phyloP scores from a whole-genome alignment of 2,888 invertebrate genomes.

The Kryphioiulus occultus region DNA sequence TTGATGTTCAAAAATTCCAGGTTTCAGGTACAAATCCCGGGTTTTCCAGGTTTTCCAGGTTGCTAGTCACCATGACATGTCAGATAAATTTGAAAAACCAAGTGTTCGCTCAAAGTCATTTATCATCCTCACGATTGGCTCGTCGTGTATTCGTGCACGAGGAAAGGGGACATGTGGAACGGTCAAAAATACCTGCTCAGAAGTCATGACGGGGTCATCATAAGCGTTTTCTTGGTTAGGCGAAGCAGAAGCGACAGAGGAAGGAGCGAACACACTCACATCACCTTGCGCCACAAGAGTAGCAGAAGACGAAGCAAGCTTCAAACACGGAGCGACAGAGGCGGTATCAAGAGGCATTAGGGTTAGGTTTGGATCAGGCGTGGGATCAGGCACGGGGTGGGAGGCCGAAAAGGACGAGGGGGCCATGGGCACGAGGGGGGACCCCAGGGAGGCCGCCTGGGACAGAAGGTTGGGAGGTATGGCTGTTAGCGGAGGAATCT shows the following conservation, averaged over 20 bases:
- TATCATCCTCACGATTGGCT: neutral
- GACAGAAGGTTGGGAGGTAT: neutral
- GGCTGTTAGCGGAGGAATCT: neutral
- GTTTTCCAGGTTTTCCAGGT: too few relatives aligned
- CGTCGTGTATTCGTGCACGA: neutral
- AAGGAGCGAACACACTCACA: neutral
- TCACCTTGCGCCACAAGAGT: constrained; percentile 16
- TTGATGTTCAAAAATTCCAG: too few relatives aligned
- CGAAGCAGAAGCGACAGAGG: constrained; percentile 26
- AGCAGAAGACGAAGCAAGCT: neutral
- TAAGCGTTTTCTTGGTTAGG: constrained; percentile 16
- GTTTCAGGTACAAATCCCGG: too few relatives aligned
- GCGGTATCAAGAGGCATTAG: neutral
- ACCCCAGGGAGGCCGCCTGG: neutral
- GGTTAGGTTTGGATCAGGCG: neutral
- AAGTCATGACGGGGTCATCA: neutral
- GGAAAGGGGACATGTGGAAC: neutral
- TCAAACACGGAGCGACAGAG: neutral
- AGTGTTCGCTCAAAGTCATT: too few relatives aligned
- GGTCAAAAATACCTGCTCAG: constrained; percentile 37
- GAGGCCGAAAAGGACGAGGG: neutral
- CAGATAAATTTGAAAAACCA: too few relatives aligned
- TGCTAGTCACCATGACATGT: too few relatives aligned
- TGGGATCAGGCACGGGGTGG: neutral
- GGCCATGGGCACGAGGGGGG: neutral